A percentile compares a stretch with the other conserved stretches of the same genome.
Evolutionary conservation across 2,113 vertebrate genomes (phyloP).

Genomic region (Chamaea fasciata): DNA sequence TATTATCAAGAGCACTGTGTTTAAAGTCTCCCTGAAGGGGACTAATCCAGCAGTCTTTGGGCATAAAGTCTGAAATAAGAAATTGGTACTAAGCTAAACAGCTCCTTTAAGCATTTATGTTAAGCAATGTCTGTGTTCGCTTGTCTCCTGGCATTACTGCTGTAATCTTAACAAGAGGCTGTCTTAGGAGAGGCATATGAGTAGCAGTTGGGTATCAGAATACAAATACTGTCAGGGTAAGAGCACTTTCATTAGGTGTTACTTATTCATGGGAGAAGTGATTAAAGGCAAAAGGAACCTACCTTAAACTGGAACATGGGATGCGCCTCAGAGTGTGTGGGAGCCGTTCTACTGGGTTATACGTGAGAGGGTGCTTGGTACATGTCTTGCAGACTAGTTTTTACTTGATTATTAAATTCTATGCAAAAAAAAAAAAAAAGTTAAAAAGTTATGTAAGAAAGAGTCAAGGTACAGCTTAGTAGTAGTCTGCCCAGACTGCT

Average conservation of each 20-base stretch:
- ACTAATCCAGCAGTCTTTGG: not conserved
- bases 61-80: not conserved
- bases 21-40: not conserved
- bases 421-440: not conserved
- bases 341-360: not conserved
- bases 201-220: not conserved
- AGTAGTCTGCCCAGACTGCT: not conserved
- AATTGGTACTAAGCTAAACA: not conserved
- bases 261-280: not conserved
- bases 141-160: not conserved
- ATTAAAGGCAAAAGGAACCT: not conserved
- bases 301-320: not conserved
- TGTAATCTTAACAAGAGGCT: not conserved
- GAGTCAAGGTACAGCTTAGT: not conserved
- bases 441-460: not conserved
- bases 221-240: not conserved
- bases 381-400: rapidly evolving
- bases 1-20: not conserved
- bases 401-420: not conserved
- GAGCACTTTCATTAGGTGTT: not conserved
- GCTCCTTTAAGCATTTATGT: not conserved
- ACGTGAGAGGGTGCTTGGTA: not conserved
- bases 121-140: not conserved
- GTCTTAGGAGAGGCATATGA: not conserved
- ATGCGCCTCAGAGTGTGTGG: rapidly evolving